A percentile compares a stretch with the other conserved stretches of the same genome.
phyloP scores from a whole-genome alignment of 2,888 invertebrate genomes.

The Cepaea hortensis region DNA sequence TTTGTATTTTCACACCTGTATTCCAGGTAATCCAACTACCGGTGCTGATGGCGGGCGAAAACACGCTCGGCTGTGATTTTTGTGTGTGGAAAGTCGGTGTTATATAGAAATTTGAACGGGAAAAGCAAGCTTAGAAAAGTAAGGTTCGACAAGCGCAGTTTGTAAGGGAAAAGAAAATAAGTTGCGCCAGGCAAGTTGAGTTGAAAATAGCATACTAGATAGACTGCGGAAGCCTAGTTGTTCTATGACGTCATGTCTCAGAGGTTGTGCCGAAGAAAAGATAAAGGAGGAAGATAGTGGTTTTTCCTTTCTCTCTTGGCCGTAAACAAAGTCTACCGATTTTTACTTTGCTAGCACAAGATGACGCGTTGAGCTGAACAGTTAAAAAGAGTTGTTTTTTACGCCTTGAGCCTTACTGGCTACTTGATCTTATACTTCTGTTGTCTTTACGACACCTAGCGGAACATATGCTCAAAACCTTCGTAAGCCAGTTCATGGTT shows the following conservation, averaged over 20 bases:
- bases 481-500: too few species aligned
- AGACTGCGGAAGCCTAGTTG: neutral
- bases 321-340: too few species aligned
- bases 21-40: conserved; percentile 13
- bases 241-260: neutral
- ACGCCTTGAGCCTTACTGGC: too few species aligned
- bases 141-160: neutral
- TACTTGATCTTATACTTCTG: too few species aligned
- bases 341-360: too few species aligned
- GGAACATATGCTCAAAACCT: too few species aligned
- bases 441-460: too few species aligned
- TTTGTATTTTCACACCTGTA: conserved; percentile 36
- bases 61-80: neutral
- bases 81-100: neutral
- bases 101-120: neutral
- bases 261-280: neutral
- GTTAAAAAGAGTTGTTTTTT: too few species aligned
- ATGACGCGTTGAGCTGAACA: too few species aligned
- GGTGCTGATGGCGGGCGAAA: neutral
- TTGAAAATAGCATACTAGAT: neutral
- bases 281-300: too few species aligned
- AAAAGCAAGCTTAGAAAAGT: neutral
- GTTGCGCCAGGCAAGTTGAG: neutral
- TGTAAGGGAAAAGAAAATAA: neutral
- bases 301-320: too few species aligned